Percentiles rank a stretch among this genome's conserved stretches.
Evolutionary conservation across 2,797 vertebrate genomes (phyloP).

Genomic region (Darevskia nairensis): DNA sequence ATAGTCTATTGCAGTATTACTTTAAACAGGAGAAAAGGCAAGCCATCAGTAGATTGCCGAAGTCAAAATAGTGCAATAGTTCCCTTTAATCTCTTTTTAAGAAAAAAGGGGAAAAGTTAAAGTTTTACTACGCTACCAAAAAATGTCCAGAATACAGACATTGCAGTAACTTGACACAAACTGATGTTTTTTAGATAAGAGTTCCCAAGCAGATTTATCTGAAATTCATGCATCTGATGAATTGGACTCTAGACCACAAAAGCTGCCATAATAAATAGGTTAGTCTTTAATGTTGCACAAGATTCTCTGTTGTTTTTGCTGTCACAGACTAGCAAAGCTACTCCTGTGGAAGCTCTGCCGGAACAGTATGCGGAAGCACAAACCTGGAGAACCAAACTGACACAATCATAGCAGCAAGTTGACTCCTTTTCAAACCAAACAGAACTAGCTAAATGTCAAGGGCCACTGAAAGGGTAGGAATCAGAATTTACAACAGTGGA

Average conservation of each 20-base stretch:
- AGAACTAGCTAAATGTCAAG: not conserved
- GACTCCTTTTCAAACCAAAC: not conserved
- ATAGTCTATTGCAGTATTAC: not conserved
- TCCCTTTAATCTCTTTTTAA: too few species aligned
- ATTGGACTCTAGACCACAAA: not conserved
- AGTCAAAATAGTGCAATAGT: not conserved
- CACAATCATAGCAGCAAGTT: not conserved
- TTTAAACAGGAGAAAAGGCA: not conserved
- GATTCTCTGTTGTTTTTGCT: too few species aligned
- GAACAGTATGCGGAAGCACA: not conserved
- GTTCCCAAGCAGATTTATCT: not conserved
- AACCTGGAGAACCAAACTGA: not conserved
- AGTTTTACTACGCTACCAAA: not conserved
- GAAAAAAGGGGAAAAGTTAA: too few species aligned
- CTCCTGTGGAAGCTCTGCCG: not conserved
- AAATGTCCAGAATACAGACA: not conserved
- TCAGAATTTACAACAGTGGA: not conserved
- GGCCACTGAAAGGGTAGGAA: not conserved
- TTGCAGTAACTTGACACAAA: not conserved
- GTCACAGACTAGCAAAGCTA: not conserved
- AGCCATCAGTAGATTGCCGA: not conserved
- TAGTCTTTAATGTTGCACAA: too few species aligned
- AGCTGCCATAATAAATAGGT: not conserved
- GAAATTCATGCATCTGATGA: not conserved
- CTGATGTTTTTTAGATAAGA: rapidly evolving